Conservation (phyloP, 2,797 vertebrate species). For the Craterocephalus amniculus region DNA sequence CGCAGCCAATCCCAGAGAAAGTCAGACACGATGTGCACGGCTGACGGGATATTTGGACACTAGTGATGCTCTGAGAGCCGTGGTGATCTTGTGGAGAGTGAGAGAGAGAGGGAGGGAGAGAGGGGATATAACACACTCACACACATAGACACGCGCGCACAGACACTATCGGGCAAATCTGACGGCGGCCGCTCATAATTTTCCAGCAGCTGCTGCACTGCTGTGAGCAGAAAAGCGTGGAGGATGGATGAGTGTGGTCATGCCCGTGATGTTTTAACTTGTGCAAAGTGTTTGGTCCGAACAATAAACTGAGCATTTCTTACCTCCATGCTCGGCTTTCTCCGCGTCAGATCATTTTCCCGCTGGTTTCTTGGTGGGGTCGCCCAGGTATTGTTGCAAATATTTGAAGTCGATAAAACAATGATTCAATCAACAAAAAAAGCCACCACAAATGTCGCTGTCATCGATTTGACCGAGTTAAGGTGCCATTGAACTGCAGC, state of each 20-base stretch:
- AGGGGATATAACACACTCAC: constrained; percentile 38
- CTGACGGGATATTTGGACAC: constrained; percentile 79
- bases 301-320: constrained; percentile 29
- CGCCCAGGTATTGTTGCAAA: constrained; percentile 17
- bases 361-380: constrained; percentile 19
- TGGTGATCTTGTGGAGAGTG: constrained; percentile 67
- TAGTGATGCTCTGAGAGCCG: constrained; percentile 79
- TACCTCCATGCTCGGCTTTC: constrained; percentile 77
- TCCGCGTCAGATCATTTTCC: constrained; percentile 41
- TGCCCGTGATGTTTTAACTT: constrained; percentile 54
- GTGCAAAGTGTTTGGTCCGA: constrained; percentile 8
- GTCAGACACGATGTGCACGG: constrained; percentile 75
- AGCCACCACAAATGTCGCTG: constrained; percentile 23
- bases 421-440: constrained; percentile 15
- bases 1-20: constrained; percentile 61
- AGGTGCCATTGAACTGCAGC: constrained; percentile 68
- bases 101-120: constrained; percentile 41
- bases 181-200: constrained; percentile 66
- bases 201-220: constrained; percentile 62
- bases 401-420: constrained; percentile 6
- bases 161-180: constrained; percentile 66
- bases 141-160: constrained; percentile 25
- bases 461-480: constrained; percentile 47
- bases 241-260: constrained; percentile 14
- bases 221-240: constrained; percentile 37